phyloP scores from a whole-genome alignment of 2,113 vertebrate genomes.

The Mormyrus lacerda region DNA sequence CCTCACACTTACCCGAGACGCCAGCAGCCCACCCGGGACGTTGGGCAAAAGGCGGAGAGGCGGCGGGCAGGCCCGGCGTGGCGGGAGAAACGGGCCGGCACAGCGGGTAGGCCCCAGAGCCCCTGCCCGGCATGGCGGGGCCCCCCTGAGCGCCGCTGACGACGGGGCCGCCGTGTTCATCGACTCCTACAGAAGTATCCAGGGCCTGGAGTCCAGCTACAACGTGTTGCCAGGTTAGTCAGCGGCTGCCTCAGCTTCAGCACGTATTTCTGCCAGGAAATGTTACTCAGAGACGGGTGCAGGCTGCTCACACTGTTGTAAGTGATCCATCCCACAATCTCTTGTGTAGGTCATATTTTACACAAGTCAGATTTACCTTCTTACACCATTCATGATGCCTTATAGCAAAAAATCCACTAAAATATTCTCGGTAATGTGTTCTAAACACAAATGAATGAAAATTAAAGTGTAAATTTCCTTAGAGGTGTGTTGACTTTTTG shows the following conservation, averaged over 20 bases:
- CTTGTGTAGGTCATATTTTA: neutral
- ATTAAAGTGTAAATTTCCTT: neutral
- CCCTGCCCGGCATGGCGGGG: neutral
- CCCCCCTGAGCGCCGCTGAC: slow-evolving; percentile 45
- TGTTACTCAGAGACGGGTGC: neutral
- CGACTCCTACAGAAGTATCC: slow-evolving; percentile 58
- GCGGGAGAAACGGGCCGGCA: neutral
- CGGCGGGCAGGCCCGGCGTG: slow-evolving; percentile 20
- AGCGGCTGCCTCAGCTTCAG: neutral
- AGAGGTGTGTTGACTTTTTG: neutral
- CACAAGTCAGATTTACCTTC: neutral
- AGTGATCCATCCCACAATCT: neutral
- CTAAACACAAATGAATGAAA: neutral
- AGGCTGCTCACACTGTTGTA: neutral
- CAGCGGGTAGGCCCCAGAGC: neutral
- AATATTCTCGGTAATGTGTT: neutral
- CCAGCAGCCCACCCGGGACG: neutral
- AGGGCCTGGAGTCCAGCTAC: slow-evolving; percentile 67
- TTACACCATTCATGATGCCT: neutral
- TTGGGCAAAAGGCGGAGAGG: slow-evolving; percentile 41
- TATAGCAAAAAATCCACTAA: neutral
- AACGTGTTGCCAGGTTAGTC: slow-evolving; percentile 77
- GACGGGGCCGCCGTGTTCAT: slow-evolving; percentile 50
- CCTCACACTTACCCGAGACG: slow-evolving; percentile 38
- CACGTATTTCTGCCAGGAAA: neutral